Base-by-base conservation (phyloP, 2,888 invertebrate genomes). In the Eilema depressum region DNA sequence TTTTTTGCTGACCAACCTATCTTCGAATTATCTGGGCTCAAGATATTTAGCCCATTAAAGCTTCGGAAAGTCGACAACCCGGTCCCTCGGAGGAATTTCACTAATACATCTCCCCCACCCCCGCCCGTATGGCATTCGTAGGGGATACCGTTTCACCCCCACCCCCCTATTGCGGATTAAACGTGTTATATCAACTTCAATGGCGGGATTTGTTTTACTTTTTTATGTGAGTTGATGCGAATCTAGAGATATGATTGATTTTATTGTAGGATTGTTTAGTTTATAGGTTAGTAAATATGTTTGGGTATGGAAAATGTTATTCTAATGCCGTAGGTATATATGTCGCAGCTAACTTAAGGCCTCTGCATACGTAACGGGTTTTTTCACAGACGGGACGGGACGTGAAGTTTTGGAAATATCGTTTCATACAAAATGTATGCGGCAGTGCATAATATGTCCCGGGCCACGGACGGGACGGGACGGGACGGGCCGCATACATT, bases 41-140 rank as follows among this genome's bases (percentile, higher is more conserved):
- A 93, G 93, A 93, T 92, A 93, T 93, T 94, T 92, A 93, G 92
- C 91, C 94, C 93, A 93, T 94, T 94, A 94, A 93, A 93, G 91
- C 92, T 89, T 89, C 88, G 88, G 89, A 90, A 91, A 91, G 91
- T 88, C 88, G 87, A 86, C 82, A 83, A 79, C 74, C 77, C 71
- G 75, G 71, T 77, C 81, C 79, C 82, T 78, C 70, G 76, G 71
- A 79, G 90, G 91, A 90, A 91, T 92, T 90, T 88, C 89, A 88
- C 91, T 91, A 91, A 91, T 91, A 91, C 90, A 85, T 86, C 88
- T 84, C 83, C 77, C 78, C 75, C 79, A 61, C 57, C 67, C 68
- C 63, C 60, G 60, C 66, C 75, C 75, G 41, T 79, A 81, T 81
- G 79, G 72, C 59, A 76, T 74, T 73, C 71, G 57, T 67, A 68